Percentiles rank a stretch among this genome's conserved stretches.
Conservation (phyloP, 2,797 vertebrate species). For the Somateria mollissima region DNA sequence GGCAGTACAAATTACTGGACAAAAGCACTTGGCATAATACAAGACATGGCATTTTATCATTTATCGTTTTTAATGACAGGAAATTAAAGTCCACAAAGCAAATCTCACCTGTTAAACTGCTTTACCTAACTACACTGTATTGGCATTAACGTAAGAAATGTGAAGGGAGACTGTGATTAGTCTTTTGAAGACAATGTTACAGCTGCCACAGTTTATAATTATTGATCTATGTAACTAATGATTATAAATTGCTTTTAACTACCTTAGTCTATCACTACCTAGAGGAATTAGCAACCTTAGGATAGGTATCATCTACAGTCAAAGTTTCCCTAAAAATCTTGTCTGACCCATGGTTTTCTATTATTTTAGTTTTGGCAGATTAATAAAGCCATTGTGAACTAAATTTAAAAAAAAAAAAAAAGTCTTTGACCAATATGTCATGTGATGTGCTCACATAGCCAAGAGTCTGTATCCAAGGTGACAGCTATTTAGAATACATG, state of each 20-base stretch:
- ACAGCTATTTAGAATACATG: slow-evolving; percentile 20
- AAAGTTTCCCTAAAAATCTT: background rate
- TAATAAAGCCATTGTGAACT: background rate
- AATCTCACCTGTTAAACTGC: background rate
- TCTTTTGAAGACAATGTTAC: background rate
- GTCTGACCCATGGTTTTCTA: background rate
- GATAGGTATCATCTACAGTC: background rate
- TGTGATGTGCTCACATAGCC: background rate
- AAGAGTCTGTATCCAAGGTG: background rate
- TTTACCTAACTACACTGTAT: background rate
- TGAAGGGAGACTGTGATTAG: background rate
- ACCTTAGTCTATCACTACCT: background rate
- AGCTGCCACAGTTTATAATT: background rate
- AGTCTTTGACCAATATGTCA: background rate
- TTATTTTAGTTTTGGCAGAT: background rate
- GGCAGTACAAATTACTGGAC: background rate
- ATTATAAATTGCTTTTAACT: background rate
- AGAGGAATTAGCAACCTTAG: background rate
- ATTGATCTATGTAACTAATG: background rate
- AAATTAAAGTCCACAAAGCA: background rate
- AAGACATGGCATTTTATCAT: background rate
- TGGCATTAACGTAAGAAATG: background rate
- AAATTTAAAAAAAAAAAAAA: background rate
- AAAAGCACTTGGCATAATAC: background rate
- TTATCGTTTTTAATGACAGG: background rate